These are phyloP conservation scores for Bergia sp. DNA, from an alignment of 92 coral and sea anemone species.

Conservation along the genomic window DNA sequence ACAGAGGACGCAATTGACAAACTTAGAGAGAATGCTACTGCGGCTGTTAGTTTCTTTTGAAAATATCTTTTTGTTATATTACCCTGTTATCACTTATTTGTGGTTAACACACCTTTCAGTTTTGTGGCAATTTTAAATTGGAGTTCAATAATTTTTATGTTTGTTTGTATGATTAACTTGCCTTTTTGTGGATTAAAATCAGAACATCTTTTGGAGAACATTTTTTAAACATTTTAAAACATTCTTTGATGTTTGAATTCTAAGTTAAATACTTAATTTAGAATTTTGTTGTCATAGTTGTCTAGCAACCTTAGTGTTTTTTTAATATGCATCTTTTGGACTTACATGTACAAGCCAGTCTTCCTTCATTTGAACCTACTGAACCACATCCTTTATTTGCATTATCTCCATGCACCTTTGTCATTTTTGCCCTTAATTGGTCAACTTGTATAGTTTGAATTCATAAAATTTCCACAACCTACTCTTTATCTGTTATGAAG, in stretches of 20 bases:
- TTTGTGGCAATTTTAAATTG: background rate
- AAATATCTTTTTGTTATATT: background rate
- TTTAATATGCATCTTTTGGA: too few species aligned
- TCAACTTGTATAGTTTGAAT: too few species aligned
- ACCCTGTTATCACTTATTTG: background rate
- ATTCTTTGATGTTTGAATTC: background rate
- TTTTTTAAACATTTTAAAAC: background rate
- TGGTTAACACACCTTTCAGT: background rate
- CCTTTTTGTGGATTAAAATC: background rate
- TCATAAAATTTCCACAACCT: too few species aligned
- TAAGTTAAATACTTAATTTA: background rate
- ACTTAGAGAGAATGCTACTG: slow-evolving; percentile 64
- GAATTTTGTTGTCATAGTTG: background rate
- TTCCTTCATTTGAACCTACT: too few species aligned
- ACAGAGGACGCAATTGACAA: slow-evolving; percentile 71
- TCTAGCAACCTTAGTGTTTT: background rate
- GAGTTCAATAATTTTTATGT: background rate
- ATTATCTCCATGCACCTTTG: too few species aligned
- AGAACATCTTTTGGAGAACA: background rate
- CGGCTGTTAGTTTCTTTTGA: slow-evolving; percentile 74
- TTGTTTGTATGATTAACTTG: too few species aligned
- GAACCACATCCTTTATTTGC: too few species aligned
- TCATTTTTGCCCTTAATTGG: too few species aligned
- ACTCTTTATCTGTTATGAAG: background rate
- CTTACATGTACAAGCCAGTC: too few species aligned